phyloP scores from a whole-genome alignment of 1,140 invertebrate genomes.

The Calephelis nemesis region DNA sequence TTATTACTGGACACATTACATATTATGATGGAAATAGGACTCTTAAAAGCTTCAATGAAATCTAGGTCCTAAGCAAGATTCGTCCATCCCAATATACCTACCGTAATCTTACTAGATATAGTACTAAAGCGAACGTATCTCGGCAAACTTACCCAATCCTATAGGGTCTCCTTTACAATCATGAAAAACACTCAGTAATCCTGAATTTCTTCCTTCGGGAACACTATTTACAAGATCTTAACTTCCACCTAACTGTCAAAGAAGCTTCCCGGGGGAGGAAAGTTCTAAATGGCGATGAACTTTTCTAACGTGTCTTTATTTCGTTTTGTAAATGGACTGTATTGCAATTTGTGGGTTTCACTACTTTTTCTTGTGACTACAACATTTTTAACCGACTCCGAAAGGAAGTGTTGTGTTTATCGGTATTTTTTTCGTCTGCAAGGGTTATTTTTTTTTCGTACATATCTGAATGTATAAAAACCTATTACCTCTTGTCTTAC shows the following conservation, averaged over 20 bases:
- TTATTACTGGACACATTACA: no score
- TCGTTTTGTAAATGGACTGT: conserved; percentile 43
- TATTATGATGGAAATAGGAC: no score
- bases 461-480: no score
- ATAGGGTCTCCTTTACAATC: conserved; percentile 38
- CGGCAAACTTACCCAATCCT: background rate
- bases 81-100: no score
- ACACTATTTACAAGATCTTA: conserved; percentile 61
- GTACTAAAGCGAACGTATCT: background rate
- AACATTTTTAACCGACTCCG: no score
- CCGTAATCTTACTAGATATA: background rate
- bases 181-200: conserved; percentile 55
- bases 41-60: no score
- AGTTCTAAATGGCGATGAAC: conserved; percentile 48
- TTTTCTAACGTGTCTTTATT: conserved; percentile 61
- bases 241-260: conserved; percentile 63
- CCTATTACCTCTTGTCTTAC: no score
- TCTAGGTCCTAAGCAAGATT: no score
- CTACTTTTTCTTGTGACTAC: no score
- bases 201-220: conserved; percentile 45
- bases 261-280: conserved; percentile 49
- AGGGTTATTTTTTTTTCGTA: no score
- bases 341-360: conserved; percentile 18
- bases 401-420: no score
- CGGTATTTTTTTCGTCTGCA: no score